Evolutionary conservation across 2,797 vertebrate species (phyloP), one percentile per base, ranked within the genome.

Genomic region (Gastrophryne carolinensis): DNA sequence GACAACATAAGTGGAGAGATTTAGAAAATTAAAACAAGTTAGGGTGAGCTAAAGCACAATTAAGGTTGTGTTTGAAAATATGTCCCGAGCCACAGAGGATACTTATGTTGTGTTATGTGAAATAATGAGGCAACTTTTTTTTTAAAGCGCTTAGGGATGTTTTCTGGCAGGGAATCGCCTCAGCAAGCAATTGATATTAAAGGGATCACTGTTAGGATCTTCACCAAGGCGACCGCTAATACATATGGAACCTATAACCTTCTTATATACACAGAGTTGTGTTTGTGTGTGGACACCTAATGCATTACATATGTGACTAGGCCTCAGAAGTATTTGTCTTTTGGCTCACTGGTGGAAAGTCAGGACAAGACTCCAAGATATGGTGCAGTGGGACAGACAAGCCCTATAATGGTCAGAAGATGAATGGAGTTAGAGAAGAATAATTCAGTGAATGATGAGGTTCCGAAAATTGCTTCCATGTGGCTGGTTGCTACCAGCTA

Each of bases 381-480:
- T 24, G 60, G 60, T 72, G 75, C 29, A 50, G 47, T 57, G 75
- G 68, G 67, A 72, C 58, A 57, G 52, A 13, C 67, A 58, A 58
- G 67, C 54, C 60, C 35, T 70, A 62, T 72, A 70, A 72, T 72
- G 60, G 47, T 35, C 50, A 29, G 11, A 78, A 78, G 75, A 78
- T 78, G 71, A 63, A 78, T 78, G 68, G 52, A 78, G 66, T 30
- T 70, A 65, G 29, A 65, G 30, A 21, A 50, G 69, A 78, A 71
- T 54, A 57, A 73, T 52, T 69, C 23, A 39, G 63, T 78, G 67
- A 57, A 50, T 65, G 54, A 63, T 54, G 54, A 41, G 67, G 53
- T 29, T 53, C 52, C 57, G 57, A 65, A 72, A 78, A 78, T 78
- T 78, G 39, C 21, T 78, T 78, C 75, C 75, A 78, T 78, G 39